Base-by-base conservation (phyloP, 2,113 vertebrate species). In the Oncorhynchus kisutch region DNA sequence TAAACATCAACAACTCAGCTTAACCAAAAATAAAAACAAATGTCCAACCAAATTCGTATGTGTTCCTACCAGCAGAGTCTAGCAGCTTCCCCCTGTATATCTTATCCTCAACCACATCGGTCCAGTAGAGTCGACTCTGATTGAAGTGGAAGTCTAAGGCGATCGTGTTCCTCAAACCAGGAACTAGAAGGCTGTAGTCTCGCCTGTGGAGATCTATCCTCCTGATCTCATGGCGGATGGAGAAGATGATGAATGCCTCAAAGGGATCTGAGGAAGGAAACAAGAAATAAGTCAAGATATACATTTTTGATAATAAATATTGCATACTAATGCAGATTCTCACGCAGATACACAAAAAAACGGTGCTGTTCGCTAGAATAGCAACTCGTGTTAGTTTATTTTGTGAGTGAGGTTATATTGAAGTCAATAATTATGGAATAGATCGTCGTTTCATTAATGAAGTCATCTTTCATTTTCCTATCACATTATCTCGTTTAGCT, bases 201-300 rank as follows among this genome's bases (percentile, higher is more conserved):
- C 94, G 91, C 62, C 92, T 95, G 79, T 95, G 94, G 82, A 96
- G 94, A 89, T 95, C 94, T 76, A 96, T 96, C 49, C 93, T 94
- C 78, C 96, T 92, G 80, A 96, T 96, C 82, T 96, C 96, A 11
- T 96, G 95, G 5, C 96, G 95, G 89, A 96, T 96, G 5, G 96
- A 96, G 88, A 96, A 96, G 84, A 96, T 96, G 71, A 96, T 93
- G 77, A 96, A 96, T 71, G 95, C 94, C 79, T 96, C 95, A 87
- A 96, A 95, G 1, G 94, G 91, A 94, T 96, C 96, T 96, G 90
- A 6, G 74, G 49, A 67, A 77, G 5, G 11, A 48, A 48, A 29
- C 54, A 54, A 45, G 45, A 49, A 22, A 24, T 64, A 27, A 12
- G n/a, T 65, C 39, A 64, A 72, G 51, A 13, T 22, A 7, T 6